phyloP scores from a whole-genome alignment of 2,888 invertebrate species.

The Diadromus collaris region DNA sequence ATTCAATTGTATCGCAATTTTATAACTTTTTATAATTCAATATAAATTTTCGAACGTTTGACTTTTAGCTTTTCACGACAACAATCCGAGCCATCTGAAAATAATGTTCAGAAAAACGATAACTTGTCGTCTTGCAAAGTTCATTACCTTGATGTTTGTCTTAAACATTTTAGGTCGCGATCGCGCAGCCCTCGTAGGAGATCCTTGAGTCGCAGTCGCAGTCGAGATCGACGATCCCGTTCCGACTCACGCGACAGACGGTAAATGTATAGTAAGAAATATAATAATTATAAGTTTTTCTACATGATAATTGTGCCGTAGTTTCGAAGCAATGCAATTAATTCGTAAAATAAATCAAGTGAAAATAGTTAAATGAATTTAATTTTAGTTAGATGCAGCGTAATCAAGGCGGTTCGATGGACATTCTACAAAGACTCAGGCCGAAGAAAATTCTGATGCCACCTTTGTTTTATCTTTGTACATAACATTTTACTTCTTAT shows the following conservation, averaged over 20 bases:
- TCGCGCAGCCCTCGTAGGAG: constrained; percentile 78
- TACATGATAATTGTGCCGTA: background rate
- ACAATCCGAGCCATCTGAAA: background rate
- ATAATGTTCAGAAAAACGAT: background rate
- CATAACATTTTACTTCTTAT: constrained; percentile 10
- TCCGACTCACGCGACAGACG: constrained; percentile 79
- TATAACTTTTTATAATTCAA: background rate
- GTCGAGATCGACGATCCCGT: constrained; percentile 78
- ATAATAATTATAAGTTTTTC: background rate
- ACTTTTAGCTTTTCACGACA: background rate
- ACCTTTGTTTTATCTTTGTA: constrained; percentile 15
- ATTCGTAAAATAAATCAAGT: background rate
- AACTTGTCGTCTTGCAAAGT: constrained; percentile 21
- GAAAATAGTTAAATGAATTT: background rate
- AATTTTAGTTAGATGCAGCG: constrained; percentile 10
- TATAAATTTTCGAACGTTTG: background rate
- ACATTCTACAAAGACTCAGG: background rate
- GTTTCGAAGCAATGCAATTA: no score
- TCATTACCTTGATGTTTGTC: constrained; percentile 44
- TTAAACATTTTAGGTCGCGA: constrained; percentile 76
- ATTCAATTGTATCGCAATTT: background rate
- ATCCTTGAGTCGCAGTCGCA: constrained; percentile 77
- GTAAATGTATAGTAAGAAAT: constrained; percentile 67
- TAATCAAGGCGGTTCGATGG: background rate
- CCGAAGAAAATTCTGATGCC: background rate